Conservation (phyloP, 37 sponge, comb jelly and placozoan genomes). For the Ianthella basta region DNA sequence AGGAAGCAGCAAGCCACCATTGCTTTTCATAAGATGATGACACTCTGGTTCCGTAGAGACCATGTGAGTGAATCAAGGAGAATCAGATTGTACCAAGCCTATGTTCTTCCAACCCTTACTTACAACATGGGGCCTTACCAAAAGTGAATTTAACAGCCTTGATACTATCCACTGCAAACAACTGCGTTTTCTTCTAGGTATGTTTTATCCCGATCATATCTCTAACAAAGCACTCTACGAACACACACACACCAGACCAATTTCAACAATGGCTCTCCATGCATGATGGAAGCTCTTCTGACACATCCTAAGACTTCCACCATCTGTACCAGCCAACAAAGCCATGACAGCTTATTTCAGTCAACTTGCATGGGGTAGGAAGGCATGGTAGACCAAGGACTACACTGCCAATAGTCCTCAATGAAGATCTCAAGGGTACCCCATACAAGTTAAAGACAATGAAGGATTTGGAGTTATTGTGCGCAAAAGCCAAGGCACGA, state of each 20-base stretch:
- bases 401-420: constrained; percentile 32
- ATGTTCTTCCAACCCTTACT: too few relatives aligned
- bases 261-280: constrained; percentile 16
- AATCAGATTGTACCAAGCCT: constrained; percentile 15
- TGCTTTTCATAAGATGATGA: neutral
- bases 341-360: constrained; percentile 35
- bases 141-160: too few relatives aligned
- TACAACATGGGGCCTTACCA: too few relatives aligned
- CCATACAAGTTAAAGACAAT: constrained; percentile 21
- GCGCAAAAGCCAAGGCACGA: constrained; percentile 14
- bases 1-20: constrained; percentile 10
- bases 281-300: constrained; percentile 34
- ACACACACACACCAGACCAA: neutral
- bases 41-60: constrained; percentile 17
- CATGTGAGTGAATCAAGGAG: constrained; percentile 1
- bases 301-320: constrained; percentile 38
- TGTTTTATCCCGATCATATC: constrained; percentile 11
- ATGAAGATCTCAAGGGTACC: constrained; percentile 34
- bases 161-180: too few relatives aligned
- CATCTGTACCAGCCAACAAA: constrained; percentile 36
- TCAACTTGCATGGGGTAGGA: constrained; percentile 11
- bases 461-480: constrained; percentile 30
- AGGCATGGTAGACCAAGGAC: constrained; percentile 28
- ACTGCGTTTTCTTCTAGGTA: neutral
- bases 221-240: constrained; percentile 5